Evolutionary conservation across 2,113 vertebrate genomes (phyloP), one percentile per base, ranked within the genome.

Genomic region (Phylloscopus trochilus): DNA sequence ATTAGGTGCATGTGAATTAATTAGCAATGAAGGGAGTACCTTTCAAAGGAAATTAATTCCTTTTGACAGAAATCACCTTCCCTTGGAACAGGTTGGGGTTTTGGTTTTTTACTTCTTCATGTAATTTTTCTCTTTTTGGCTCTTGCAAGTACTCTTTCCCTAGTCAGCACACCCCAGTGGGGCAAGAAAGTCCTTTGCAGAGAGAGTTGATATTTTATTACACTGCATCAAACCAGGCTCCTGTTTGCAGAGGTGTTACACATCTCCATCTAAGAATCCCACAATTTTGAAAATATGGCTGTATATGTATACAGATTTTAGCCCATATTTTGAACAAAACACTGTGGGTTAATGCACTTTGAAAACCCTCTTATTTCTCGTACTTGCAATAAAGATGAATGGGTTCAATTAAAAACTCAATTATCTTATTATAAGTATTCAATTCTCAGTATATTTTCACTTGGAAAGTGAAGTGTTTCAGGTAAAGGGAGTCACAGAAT

Each of bases 41-140:
- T 95, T 92, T 87, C 80, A 91, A 93, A 94, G 49, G 46, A 41
- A 87, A 92, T 89, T 43, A 59, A 77, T 84, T 93, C 28, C 22
- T 93, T 63, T 64, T 0, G 17, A 78, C 41, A 72, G 80, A 89
- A 91, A 83, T 58, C 64, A 74, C 83, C 24, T 67, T 91, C 44
- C 75, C 76, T 79, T 85, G 63, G 35, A 72, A 59, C 6, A 72
- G 37, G 5, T 5, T 75, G 28, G 10, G 0, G 21, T 47, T 46
- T 46, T 46, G 39, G 11, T 46, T 53, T 76, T 87, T 46, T 14
- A 37, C 7, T 83, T 58, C 17, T 79, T 72, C 53, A 13, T 59
- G 27, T 10, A 20, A 15, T 63, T 80, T 80, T 69, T 63, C 23
- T 73, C 49, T 70, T 74, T 74, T 52, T 70, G 69, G 35, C 18